These are phyloP conservation scores for Anableps anableps DNA, from an alignment of 2,797 vertebrate genomes.

Conservation along the genomic window DNA sequence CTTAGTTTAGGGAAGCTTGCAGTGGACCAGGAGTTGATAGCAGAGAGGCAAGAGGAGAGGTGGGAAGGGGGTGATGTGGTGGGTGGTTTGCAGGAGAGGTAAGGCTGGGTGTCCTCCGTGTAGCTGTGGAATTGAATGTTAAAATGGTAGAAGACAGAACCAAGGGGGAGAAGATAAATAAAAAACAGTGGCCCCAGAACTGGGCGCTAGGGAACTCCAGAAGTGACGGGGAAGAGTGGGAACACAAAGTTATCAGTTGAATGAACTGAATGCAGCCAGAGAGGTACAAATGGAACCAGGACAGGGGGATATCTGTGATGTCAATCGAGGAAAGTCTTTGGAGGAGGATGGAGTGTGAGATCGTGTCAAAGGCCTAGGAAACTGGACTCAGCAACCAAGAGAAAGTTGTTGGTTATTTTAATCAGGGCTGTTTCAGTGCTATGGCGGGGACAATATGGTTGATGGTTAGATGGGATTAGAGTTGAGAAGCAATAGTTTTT, in stretches of 20 bases:
- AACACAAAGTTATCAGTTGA: background rate
- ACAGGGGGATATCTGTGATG: background rate
- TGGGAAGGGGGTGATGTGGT: too few species aligned
- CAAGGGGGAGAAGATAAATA: background rate
- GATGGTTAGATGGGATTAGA: background rate
- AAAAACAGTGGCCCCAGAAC: too few species aligned
- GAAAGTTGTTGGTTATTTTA: background rate
- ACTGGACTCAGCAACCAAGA: background rate
- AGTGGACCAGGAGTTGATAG: too few species aligned
- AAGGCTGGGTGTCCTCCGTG: too few species aligned
- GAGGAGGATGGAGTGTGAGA: background rate
- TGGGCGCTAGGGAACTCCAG: background rate
- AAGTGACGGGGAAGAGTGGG: background rate
- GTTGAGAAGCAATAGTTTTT: background rate
- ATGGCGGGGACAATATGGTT: background rate
- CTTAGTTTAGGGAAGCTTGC: too few species aligned
- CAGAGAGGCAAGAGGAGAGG: too few species aligned
- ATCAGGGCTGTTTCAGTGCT: background rate
- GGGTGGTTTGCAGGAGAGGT: too few species aligned
- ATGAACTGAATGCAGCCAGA: background rate
- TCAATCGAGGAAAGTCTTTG: background rate
- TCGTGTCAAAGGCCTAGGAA: background rate
- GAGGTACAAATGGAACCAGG: background rate
- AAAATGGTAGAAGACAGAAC: background rate
- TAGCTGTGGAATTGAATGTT: background rate